These are phyloP conservation scores for Axea sp. DNA, from an alignment of 2,888 invertebrate species.

Conservation along the genomic window DNA sequence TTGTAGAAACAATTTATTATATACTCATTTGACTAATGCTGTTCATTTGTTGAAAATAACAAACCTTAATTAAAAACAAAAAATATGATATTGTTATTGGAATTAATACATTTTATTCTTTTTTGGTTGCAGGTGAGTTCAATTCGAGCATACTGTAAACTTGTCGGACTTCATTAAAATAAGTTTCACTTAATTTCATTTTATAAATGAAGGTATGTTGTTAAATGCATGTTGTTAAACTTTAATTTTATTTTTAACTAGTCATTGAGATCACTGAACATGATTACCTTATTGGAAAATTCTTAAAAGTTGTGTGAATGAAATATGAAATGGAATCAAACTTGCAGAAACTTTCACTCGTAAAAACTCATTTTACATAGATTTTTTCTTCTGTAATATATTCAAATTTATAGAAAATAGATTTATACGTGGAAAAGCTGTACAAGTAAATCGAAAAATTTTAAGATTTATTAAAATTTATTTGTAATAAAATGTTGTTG, in stretches of 20 bases:
- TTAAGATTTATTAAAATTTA: too few relatives aligned
- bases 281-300: slow-evolving; percentile 20
- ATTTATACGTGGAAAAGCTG: too few relatives aligned
- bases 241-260: slow-evolving; percentile 14
- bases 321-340: slow-evolving; percentile 13
- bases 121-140: slow-evolving; percentile 25
- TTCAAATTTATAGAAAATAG: background rate
- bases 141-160: too few relatives aligned
- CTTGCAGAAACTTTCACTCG: slow-evolving; percentile 18
- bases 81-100: background rate
- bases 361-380: slow-evolving; percentile 8
- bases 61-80: too few relatives aligned
- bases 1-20: slow-evolving; percentile 1
- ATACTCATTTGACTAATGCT: background rate
- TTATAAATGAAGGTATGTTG: too few relatives aligned
- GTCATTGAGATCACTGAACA: slow-evolving; percentile 13
- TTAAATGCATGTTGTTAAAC: background rate
- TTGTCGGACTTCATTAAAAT: too few relatives aligned
- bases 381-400: slow-evolving; percentile 7
- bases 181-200: too few relatives aligned
- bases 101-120: slow-evolving; percentile 5
- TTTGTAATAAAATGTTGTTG: too few relatives aligned
- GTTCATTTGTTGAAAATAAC: too few relatives aligned
- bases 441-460: too few relatives aligned
- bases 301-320: slow-evolving; percentile 15